Evolutionary conservation across 2,797 vertebrate genomes (phyloP), one percentile per base, ranked within the genome.

Genomic region (Parauchenoglanis ngamensis): DNA sequence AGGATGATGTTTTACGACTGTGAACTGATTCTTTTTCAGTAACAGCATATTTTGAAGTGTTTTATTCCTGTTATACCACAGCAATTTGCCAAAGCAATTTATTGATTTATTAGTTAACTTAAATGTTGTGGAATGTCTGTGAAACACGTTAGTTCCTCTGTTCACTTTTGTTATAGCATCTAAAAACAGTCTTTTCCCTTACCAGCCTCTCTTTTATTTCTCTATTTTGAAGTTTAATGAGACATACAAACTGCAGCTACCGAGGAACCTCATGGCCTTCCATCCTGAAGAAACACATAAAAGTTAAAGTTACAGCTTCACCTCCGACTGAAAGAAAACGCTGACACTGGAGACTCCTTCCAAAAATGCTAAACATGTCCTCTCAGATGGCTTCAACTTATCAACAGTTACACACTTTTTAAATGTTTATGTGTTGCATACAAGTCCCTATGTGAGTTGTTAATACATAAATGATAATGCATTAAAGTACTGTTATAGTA

Each of bases 91-190:
- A 40, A 40, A 40, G 40, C 40, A 40, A 40, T 40, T 40, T 40
- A 40, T 40, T 40, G 40, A 40, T 40, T 40, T 40, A 40, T 40
- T 40, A 31, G 75, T 77, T 6, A 75, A 75, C 3, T 46, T 46
- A 49, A 75, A 25, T n/a, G 11, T 49, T 75, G 40, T 75, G 7
- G n/a, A 77, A 56, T 1, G 3, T 56, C 28, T 28, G 52, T 4
- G 49, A 31, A 19, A 54, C 25, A 56, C 31, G 49, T 54, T 75
- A 19, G 68, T 70, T 70, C 44, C 8, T 25, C 0, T 75, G 49
- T 75, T 75, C 44, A 75, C 23, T 46, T 23, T n/a, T 75, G n/a
- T 54, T 77, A 77, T 54, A 54, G 49, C 49, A 77, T 49, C 49
- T 54, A 28, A 76, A 44, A 17, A 21, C 17, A 35, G 49, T 31